Evolutionary conservation across 1,140 invertebrate genomes (phyloP).

Genomic region (Achroia grisella): DNA sequence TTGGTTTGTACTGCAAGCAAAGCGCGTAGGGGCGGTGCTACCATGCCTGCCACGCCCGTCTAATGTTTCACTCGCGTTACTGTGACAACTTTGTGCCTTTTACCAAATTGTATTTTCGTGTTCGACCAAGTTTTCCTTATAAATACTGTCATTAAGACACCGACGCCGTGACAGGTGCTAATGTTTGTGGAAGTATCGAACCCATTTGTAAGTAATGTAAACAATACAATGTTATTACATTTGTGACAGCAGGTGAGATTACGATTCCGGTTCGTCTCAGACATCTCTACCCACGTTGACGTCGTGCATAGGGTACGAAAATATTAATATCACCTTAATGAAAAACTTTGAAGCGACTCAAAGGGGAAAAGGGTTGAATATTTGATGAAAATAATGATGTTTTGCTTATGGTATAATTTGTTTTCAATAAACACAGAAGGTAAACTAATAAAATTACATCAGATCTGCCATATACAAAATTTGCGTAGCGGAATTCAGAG

Average conservation of each 20-base stretch:
- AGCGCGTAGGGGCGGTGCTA: constrained; percentile 24
- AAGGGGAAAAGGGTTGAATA: too few relatives aligned
- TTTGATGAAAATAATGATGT: too few relatives aligned
- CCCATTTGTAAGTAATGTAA: constrained; percentile 56
- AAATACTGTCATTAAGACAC: constrained; percentile 71
- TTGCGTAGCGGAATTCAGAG: too few relatives aligned
- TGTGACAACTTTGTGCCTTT: constrained; percentile 48
- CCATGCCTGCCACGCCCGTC: constrained; percentile 36
- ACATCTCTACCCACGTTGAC: too few relatives aligned
- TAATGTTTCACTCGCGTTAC: constrained; percentile 67
- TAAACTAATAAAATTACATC: too few relatives aligned
- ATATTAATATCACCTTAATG: too few relatives aligned
- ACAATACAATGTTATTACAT: constrained; percentile 39
- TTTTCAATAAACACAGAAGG: too few relatives aligned
- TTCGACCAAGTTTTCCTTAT: constrained; percentile 69
- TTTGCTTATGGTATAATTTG: too few relatives aligned
- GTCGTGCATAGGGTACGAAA: too few relatives aligned
- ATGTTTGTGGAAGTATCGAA: constrained; percentile 57
- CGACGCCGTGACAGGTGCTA: constrained; percentile 65
- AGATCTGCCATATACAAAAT: too few relatives aligned
- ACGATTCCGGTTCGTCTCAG: background rate
- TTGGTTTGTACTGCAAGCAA: constrained; percentile 28
- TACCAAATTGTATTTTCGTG: constrained; percentile 72
- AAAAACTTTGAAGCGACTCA: too few relatives aligned
- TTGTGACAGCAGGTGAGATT: constrained; percentile 17